Evolutionary conservation across 2,797 vertebrate species (phyloP).

Genomic region (Myotis planiceps): DNA sequence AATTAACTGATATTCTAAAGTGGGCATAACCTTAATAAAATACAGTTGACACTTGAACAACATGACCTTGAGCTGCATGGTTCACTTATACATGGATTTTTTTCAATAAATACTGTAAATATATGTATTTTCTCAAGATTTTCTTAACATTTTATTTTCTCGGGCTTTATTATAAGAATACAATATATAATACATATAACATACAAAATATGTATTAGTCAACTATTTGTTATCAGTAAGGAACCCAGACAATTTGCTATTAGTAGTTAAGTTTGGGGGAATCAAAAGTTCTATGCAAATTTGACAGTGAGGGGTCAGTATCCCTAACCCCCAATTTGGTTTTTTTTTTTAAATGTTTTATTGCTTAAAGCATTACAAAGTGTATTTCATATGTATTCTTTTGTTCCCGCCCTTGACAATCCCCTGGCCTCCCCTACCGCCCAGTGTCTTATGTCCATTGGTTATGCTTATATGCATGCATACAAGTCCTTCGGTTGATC

Average conservation of each 20-base stretch:
- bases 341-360: no score
- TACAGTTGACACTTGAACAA: background rate
- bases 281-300: background rate
- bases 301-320: background rate
- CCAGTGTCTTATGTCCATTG: no score
- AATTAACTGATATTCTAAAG: background rate
- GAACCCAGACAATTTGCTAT: background rate
- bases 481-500: no score
- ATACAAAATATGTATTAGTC: background rate
- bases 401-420: no score
- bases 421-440: no score
- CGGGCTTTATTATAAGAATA: background rate
- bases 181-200: background rate
- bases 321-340: background rate
- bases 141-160: background rate
- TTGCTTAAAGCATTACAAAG: no score
- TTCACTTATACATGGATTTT: background rate
- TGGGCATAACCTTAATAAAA: conserved; percentile 13
- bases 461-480: no score
- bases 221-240: background rate
- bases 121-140: background rate
- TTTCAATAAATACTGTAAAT: background rate
- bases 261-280: background rate
- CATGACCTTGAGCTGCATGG: background rate
- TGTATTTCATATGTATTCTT: no score